Percentiles rank a stretch among this genome's conserved stretches.
Conservation (phyloP, 2,888 invertebrate species). For the Rhopalosiphum nymphaeae region DNA sequence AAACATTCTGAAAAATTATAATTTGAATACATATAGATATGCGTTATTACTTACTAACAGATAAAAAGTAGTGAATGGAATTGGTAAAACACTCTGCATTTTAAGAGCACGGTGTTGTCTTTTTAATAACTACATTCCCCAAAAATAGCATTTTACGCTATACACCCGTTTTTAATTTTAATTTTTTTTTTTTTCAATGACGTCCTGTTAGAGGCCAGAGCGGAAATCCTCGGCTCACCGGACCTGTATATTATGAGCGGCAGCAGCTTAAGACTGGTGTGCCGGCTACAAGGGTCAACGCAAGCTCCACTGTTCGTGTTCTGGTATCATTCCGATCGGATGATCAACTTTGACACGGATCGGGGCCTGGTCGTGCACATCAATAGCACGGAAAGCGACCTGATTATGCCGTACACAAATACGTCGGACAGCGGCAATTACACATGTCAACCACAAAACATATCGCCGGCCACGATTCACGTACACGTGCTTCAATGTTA, state of each 20-base stretch:
- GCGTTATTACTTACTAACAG: neutral
- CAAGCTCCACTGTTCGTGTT: constrained; percentile 81
- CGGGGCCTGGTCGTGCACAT: constrained; percentile 73
- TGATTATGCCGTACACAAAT: constrained; percentile 72
- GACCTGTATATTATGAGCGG: constrained; percentile 82
- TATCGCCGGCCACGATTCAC: constrained; percentile 77
- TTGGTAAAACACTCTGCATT: neutral
- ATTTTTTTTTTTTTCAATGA: constrained; percentile 18
- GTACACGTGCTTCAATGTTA: constrained; percentile 80
- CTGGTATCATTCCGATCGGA: constrained; percentile 87
- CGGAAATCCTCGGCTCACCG: constrained; percentile 79
- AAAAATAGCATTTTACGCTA: neutral
- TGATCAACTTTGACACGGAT: constrained; percentile 85
- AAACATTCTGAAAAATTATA: neutral
- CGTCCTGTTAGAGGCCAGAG: constrained; percentile 75
- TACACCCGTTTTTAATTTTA: neutral
- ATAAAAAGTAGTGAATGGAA: neutral
- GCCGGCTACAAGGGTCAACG: constrained; percentile 78
- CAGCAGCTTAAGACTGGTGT: constrained; percentile 79
- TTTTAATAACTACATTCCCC: neutral
- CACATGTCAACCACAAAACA: constrained; percentile 79
- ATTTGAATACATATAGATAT: neutral
- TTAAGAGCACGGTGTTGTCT: neutral
- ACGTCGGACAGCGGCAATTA: constrained; percentile 79
- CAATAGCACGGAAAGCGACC: constrained; percentile 70